Conservation (phyloP, 2,888 invertebrate genomes). For the Drosophila mettleri region DNA sequence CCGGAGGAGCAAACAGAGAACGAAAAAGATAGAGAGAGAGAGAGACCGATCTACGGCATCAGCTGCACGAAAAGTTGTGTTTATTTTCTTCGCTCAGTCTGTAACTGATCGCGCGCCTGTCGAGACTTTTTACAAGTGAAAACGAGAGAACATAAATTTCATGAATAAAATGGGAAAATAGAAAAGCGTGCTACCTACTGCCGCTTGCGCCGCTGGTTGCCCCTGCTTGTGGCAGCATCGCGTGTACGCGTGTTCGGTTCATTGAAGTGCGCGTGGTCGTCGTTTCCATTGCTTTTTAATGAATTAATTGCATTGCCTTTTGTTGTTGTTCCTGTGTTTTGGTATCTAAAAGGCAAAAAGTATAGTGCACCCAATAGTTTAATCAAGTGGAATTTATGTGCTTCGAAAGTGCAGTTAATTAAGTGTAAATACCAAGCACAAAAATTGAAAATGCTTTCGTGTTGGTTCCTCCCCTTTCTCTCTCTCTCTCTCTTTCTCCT, state of each 20-base stretch:
- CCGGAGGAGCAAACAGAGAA: conserved; percentile 31
- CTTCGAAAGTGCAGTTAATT: conserved; percentile 71
- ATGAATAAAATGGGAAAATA: conserved; percentile 41
- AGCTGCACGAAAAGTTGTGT: conserved; percentile 21
- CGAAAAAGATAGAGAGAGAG: conserved; percentile 1
- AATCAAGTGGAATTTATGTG: conserved; percentile 82
- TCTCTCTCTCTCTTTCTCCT: too few species aligned
- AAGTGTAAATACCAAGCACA: conserved; percentile 70
- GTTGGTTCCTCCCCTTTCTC: neutral
- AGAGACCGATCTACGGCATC: conserved; percentile 10
- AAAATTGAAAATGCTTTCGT: conserved; percentile 40
- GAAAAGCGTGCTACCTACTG: conserved; percentile 64
- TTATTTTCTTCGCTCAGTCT: conserved; percentile 51
- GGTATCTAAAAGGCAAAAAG: conserved; percentile 49
- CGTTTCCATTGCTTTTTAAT: conserved; percentile 68
- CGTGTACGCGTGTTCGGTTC: conserved; percentile 48
- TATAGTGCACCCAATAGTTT: conserved; percentile 77
- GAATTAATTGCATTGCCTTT: conserved; percentile 71
- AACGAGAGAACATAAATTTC: conserved; percentile 17
- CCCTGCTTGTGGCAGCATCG: conserved; percentile 20
- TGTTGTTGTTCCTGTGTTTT: conserved; percentile 18
- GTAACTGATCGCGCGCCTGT: conserved; percentile 60
- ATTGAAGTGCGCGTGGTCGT: conserved; percentile 67
- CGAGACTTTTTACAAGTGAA: conserved; percentile 43
- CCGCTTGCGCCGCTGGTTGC: conserved; percentile 1